These are phyloP conservation scores for Porites rus DNA, from an alignment of 92 coral and sea anemone genomes.

Conservation along the genomic window DNA sequence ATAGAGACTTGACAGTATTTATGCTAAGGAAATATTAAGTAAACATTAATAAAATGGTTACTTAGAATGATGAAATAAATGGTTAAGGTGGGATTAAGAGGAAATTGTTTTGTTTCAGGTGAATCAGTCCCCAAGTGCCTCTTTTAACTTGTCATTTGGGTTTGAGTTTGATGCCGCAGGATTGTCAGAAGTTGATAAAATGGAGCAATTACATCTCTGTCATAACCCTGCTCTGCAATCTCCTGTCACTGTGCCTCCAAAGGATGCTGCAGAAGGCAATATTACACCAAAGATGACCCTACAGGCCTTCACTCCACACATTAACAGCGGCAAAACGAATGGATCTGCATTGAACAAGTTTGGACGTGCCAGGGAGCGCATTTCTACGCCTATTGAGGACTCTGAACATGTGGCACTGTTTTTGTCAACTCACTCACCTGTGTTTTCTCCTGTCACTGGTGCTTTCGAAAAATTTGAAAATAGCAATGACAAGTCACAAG, in stretches of 20 bases:
- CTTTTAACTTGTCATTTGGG: conserved; percentile 86
- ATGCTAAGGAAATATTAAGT: too few relatives aligned
- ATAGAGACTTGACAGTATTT: too few relatives aligned
- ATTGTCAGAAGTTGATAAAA: conserved; percentile 85
- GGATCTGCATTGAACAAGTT: conserved; percentile 14
- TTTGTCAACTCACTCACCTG: conserved; percentile 74
- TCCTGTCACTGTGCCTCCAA: conserved; percentile 7
- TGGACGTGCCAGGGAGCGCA: conserved; percentile 70
- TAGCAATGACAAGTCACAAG: background rate
- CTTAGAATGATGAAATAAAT: background rate
- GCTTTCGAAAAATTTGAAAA: conserved; percentile 34
- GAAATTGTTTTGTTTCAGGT: background rate
- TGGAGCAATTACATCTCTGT: conserved; percentile 68
- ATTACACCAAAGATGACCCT: conserved; percentile 2
- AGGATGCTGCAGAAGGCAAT: background rate
- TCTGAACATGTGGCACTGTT: conserved; percentile 59
- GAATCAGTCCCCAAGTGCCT: conserved; percentile 46
- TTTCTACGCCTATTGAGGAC: conserved; percentile 91
- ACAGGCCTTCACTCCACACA: conserved; percentile 12
- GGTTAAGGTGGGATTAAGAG: background rate
- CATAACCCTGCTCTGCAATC: conserved; percentile 12
- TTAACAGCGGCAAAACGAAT: background rate
- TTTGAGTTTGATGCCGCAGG: conserved; percentile 96
- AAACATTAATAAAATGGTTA: background rate
- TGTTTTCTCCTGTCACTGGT: conserved; percentile 78